These are phyloP conservation scores for Mizuhopecten yessoensis DNA, from an alignment of 1,140 invertebrate species.

Conservation along the genomic window DNA sequence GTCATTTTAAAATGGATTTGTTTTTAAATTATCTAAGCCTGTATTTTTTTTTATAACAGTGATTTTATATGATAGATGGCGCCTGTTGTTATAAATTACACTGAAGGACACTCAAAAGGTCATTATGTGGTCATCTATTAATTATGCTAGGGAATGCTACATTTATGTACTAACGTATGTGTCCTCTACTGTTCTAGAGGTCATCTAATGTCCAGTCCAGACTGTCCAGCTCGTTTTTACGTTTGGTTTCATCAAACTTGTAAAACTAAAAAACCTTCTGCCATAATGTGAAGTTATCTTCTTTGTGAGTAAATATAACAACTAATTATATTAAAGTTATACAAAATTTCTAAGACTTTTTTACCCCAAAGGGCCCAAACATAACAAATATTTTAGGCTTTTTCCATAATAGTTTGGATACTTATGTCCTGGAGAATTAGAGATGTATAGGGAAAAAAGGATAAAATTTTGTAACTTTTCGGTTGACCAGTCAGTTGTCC, in stretches of 20 bases:
- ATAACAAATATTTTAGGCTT: too few species aligned
- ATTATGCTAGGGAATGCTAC: not conserved
- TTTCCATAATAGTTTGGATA: too few species aligned
- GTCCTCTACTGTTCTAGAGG: not conserved
- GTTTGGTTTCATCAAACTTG: not conserved
- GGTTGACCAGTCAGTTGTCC: not conserved
- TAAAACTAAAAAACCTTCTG: not conserved
- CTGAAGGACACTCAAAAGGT: too few species aligned
- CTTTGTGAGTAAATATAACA: too few species aligned
- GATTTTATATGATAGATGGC: not conserved
- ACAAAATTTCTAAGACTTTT: too few species aligned
- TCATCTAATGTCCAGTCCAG: not conserved
- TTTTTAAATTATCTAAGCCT: too few species aligned
- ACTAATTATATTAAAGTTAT: too few species aligned
- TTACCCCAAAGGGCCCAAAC: too few species aligned
- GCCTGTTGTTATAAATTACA: not conserved
- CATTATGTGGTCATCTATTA: not conserved
- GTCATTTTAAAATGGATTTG: too few species aligned
- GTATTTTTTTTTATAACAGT: too few species aligned
- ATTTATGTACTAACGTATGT: not conserved
- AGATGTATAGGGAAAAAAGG: not conserved
- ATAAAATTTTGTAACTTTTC: not conserved
- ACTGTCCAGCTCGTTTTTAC: not conserved
- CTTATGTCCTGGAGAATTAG: too few species aligned
- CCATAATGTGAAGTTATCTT: not conserved